Conservation (phyloP, 2,797 vertebrate genomes). For the Lacerta viridis region DNA sequence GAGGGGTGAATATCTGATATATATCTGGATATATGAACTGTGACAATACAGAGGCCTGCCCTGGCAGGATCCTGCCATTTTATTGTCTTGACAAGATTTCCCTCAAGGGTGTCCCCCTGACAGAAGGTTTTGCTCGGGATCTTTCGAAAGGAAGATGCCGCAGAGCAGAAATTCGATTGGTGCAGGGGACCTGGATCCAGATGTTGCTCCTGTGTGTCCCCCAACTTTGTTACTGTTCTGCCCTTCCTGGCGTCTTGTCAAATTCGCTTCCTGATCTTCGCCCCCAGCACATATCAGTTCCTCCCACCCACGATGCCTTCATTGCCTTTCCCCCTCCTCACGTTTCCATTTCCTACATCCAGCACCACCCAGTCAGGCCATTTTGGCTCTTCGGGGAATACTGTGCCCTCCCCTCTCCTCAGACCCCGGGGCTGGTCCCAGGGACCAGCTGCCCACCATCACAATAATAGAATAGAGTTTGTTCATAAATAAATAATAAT, state of each 20-base stretch:
- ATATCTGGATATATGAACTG: not conserved
- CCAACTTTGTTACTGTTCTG: not conserved
- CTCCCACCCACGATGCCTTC: not conserved
- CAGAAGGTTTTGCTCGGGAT: not conserved
- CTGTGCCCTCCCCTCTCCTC: constrained; percentile 39
- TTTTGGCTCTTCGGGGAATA: constrained; percentile 31
- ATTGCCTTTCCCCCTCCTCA: not conserved
- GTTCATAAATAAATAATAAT: constrained; percentile 45
- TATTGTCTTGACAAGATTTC: not conserved
- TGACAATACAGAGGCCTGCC: not conserved
- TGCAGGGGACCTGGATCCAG: not conserved
- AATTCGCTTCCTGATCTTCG: not conserved
- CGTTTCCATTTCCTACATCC: not conserved
- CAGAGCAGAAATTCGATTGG: not conserved
- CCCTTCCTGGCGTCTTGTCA: not conserved
- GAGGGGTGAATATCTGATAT: not conserved
- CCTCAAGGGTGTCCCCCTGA: not conserved
- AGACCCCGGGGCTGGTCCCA: constrained; percentile 26
- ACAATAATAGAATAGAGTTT: constrained; percentile 44
- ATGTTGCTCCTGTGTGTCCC: not conserved
- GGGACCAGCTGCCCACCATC: constrained; percentile 21
- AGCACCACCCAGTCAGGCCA: not conserved
- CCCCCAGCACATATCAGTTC: not conserved
- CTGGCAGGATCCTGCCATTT: no score
- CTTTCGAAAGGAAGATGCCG: not conserved